Evolutionary conservation across 2,888 invertebrate genomes (phyloP).

Genomic region (Cyclophora albipunctata): DNA sequence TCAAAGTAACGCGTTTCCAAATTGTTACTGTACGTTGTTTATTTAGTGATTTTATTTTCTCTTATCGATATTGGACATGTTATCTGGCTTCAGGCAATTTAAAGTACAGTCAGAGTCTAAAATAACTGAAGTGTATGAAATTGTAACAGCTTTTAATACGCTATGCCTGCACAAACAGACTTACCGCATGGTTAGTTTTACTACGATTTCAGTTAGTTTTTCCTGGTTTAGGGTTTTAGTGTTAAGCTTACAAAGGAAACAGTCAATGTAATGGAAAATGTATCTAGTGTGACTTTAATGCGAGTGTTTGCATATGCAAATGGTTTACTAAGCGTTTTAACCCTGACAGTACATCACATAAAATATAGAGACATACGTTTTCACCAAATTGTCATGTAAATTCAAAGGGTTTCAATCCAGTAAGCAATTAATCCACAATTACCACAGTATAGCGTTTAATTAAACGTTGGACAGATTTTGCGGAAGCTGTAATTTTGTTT

Average conservation of each 20-base stretch:
- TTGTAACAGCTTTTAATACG: too few species aligned
- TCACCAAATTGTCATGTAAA: conserved; percentile 50
- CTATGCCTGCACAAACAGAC: too few species aligned
- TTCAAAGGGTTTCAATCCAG: conserved; percentile 43
- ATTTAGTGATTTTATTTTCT: conserved; percentile 9
- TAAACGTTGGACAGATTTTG: conserved; percentile 48
- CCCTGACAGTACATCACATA: conserved; percentile 6
- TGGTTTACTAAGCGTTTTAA: too few species aligned
- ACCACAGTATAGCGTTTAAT: conserved; percentile 48
- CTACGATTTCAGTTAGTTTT: too few species aligned
- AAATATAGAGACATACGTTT: conserved; percentile 22
- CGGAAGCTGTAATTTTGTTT: conserved; percentile 46
- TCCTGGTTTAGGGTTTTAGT: too few species aligned
- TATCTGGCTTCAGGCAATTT: conserved; percentile 10
- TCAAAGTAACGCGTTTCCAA: neutral
- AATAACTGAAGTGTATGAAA: too few species aligned
- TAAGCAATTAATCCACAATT: conserved; percentile 55
- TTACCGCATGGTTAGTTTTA: too few species aligned
- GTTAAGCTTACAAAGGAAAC: too few species aligned
- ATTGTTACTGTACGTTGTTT: conserved; percentile 2
- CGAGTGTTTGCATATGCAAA: too few species aligned
- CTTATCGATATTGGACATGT: conserved; percentile 14
- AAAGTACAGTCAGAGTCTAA: neutral
- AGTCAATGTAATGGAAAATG: too few species aligned
- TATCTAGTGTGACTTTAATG: too few species aligned